These are phyloP conservation scores for Antennarius striatus DNA, from an alignment of 2,113 vertebrate species.

Conservation along the genomic window DNA sequence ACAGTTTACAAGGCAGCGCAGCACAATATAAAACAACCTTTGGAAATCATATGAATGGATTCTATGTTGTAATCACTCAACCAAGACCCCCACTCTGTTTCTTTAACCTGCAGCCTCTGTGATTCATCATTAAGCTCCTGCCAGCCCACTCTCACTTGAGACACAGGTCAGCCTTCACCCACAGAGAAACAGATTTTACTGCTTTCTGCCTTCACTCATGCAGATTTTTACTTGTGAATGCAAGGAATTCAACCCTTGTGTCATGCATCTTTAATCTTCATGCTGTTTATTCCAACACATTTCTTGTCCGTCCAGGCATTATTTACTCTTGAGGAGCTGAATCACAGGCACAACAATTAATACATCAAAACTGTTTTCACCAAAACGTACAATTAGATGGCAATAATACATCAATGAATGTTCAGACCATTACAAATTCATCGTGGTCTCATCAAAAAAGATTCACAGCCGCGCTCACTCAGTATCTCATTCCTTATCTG, in stretches of 20 bases:
- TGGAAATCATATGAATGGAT: constrained; percentile 53
- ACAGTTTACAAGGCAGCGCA: constrained; percentile 39
- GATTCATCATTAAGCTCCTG: constrained; percentile 32
- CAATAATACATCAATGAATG: constrained; percentile 17
- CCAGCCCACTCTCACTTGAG: constrained; percentile 13
- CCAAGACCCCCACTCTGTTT: constrained; percentile 22
- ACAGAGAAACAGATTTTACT: constrained; percentile 14
- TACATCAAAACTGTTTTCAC: constrained; percentile 8
- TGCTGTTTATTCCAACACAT: background rate
- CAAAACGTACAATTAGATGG: background rate
- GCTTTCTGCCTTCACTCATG: constrained; percentile 9
- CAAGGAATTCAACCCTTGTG: background rate
- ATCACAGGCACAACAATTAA: constrained; percentile 6
- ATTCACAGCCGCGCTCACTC: constrained; percentile 12
- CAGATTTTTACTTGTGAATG: constrained; percentile 13
- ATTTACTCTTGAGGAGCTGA: background rate
- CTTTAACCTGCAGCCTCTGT: constrained; percentile 23
- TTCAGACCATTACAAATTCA: constrained; percentile 28
- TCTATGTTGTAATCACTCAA: constrained; percentile 39
- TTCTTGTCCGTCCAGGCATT: too few species aligned
- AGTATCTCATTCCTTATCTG: constrained; percentile 31
- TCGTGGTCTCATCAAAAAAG: constrained; percentile 33
- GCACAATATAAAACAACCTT: constrained; percentile 29
- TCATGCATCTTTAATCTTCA: constrained; percentile 16
- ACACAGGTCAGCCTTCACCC: constrained; percentile 38